Conservation (phyloP, 92 coral and sea anemone genomes). For the Zoanthus gigantus region DNA sequence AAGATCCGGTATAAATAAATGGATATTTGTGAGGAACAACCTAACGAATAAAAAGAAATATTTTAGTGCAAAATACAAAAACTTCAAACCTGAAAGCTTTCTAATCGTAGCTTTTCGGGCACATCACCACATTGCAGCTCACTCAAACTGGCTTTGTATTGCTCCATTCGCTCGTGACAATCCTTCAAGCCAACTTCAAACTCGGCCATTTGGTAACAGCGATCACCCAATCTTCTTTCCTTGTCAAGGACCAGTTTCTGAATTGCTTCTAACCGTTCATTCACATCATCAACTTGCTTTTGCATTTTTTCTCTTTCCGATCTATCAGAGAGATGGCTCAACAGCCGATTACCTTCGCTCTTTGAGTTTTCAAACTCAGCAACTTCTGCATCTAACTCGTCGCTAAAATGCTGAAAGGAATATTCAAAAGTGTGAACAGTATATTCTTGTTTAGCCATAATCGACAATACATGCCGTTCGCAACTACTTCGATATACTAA, state of each 20-base stretch:
- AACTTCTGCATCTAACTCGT: conserved; percentile 83
- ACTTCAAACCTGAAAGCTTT: conserved; percentile 68
- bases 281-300: conserved; percentile 74
- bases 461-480: conserved; percentile 4
- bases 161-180: conserved; percentile 71
- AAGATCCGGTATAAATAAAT: background rate
- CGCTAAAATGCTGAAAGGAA: conserved; percentile 90
- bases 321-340: conserved; percentile 68
- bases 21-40: background rate
- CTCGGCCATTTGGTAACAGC: conserved; percentile 70
- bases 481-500: conserved; percentile 1
- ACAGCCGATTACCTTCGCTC: conserved; percentile 80
- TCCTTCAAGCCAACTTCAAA: conserved; percentile 77
- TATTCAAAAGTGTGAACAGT: conserved; percentile 80
- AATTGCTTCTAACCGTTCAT: conserved; percentile 78
- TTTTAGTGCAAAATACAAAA: background rate
- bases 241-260: conserved; percentile 80
- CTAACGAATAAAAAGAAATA: background rate
- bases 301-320: conserved; percentile 70
- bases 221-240: conserved; percentile 68
- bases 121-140: conserved; percentile 57
- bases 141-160: conserved; percentile 57
- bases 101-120: conserved; percentile 36
- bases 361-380: conserved; percentile 84
- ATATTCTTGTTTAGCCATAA: conserved; percentile 64